Base-by-base conservation (phyloP, 2,797 vertebrate species). In the Spinibarbus caldwelli region DNA sequence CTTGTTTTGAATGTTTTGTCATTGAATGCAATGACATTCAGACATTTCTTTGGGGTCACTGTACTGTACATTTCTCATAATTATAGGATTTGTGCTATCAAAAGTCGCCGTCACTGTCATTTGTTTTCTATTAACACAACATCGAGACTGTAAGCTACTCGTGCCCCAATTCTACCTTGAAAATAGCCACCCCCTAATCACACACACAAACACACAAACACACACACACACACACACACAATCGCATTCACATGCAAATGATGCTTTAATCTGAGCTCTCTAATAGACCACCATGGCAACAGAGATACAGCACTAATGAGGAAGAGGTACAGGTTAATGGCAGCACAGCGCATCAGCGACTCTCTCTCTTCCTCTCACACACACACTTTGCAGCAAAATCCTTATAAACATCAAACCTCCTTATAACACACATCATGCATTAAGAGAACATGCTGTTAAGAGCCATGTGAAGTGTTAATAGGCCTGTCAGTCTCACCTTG, bases 231-330 rank as follows among this genome's bases (percentile, higher is more conserved):
- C 38, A 38, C 77, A 62, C 80, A 38, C 41, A 59, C 80, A 83
- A 90, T 86, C 85, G 93, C 92, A 94, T 95, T 95, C 94, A 93
- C 93, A 95, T 95, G 95, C 91, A 95, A 95, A 96, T 95, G 72
- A 93, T 92, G 91, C 92, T 94, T 94, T 95, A 95, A 95, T 96
- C 94, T 94, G 90, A 83, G 84, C 91, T 86, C 91, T 92, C 93
- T 95, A 95, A 95, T 94, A 94, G 94, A 95, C 93, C 92, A 91
- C 94, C 95, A 95, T 95, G 94, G 95, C 94, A 95, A 95, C 95
- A 87, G 91, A 93, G 92, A 93, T 82, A 85, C 91, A 91, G 92
- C 88, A 92, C 94, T 96, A 95, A 96, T 95, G 95, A 95, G 94
- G 92, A 89, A 89, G 92, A 93, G 94, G 91, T 88, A 83, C 94